Evolutionary conservation across 2,797 vertebrate genomes (phyloP), one percentile per base, ranked within the genome.

Genomic region (Anabas testudineus): DNA sequence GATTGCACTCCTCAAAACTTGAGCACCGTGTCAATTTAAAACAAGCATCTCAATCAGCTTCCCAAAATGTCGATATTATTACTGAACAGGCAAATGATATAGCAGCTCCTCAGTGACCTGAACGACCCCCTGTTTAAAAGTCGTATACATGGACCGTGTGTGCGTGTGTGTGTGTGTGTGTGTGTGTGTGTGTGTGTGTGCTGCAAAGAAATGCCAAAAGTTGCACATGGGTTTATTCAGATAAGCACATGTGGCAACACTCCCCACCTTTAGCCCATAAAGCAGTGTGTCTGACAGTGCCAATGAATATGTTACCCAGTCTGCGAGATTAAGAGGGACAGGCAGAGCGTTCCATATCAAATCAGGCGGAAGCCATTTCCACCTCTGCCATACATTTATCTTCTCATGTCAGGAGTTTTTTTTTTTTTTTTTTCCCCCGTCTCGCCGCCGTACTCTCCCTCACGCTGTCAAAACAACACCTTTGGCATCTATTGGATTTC

Each of bases 371-470:
- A 91, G 84, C 78, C 89, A 90, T 92, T 92, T 90, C 79, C 85
- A 87, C 86, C 87, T 85, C 87, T 85, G 82, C 87, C 81, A 86
- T 84, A 70, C 82, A 92, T 92, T 92, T 87, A 90, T 92, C 90
- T 92, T 85, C 80, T 65, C 61, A 57, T 86, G 85, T 91, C 91
- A 87, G 70, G 72, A 55, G 32, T n/a, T 14, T 56, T 39, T 39
- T 19, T 26, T 65, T 28, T 34, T 26, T 7, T 26, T 39, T 14
- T 41, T 32, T 53, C 47, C 49, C 64, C 7, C n/a, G n/a, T n/a
- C n/a, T n/a, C n/a, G n/a, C 21, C 15, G 6, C 9, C 26, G 1
- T 75, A 69, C 76, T 58, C 67, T 43, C 77, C 67, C 62, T 78
- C 71, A 39, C 62, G 37, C 82, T 85, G 83, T 91, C 87, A 90